Conservation (phyloP, 2,888 invertebrate genomes). For the Homarus gammarus region DNA sequence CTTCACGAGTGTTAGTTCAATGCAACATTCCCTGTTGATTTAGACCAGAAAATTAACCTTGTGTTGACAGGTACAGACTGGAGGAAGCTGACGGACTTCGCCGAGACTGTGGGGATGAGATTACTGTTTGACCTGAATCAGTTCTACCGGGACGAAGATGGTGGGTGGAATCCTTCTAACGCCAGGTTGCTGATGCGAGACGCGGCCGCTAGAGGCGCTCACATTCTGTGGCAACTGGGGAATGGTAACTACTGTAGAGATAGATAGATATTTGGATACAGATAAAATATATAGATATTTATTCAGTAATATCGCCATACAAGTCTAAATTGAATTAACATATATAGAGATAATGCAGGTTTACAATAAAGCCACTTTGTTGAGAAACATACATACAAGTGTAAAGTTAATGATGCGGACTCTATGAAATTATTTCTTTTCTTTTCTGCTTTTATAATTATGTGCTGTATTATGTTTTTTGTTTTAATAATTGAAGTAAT, state of each 20-base stretch:
- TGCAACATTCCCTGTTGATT: too few species aligned
- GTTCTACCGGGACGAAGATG: slow-evolving; percentile 53
- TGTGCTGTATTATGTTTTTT: too few species aligned
- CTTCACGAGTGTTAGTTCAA: too few species aligned
- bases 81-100: slow-evolving; percentile 50
- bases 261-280: not conserved
- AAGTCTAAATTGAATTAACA: too few species aligned
- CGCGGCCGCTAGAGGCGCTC: not conserved
- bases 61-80: slow-evolving; percentile 30
- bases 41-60: too few species aligned
- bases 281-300: not conserved
- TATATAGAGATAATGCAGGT: too few species aligned
- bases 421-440: too few species aligned
- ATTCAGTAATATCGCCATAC: too few species aligned
- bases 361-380: not conserved
- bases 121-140: slow-evolving; percentile 75
- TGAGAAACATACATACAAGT: not conserved
- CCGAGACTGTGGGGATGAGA: slow-evolving; percentile 20
- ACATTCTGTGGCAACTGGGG: slow-evolving; percentile 72
- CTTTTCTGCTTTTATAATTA: too few species aligned
- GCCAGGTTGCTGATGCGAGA: slow-evolving; percentile 47
- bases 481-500: too few species aligned
- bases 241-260: slow-evolving; percentile 75
- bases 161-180: slow-evolving; percentile 67
- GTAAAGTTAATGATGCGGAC: too few species aligned